These are phyloP conservation scores for Calameuta idolon DNA, from an alignment of 2,888 invertebrate genomes.

Conservation along the genomic window DNA sequence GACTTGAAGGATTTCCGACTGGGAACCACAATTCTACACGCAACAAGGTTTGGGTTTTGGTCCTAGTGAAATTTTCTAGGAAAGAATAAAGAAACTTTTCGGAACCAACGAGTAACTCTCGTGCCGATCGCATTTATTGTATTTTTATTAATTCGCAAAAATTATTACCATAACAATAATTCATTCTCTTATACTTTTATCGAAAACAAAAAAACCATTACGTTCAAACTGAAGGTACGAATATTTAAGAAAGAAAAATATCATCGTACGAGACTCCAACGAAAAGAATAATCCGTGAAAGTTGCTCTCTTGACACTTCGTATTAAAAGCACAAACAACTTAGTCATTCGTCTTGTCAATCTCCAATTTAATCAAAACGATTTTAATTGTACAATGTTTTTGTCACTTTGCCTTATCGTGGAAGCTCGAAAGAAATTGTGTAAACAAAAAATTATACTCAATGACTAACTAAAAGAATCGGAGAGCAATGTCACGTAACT, in stretches of 20 bases:
- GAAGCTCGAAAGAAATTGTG: not conserved
- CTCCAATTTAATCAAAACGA: not conserved
- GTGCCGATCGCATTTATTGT: no score
- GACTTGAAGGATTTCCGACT: not conserved
- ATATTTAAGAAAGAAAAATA: not conserved
- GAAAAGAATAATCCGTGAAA: not conserved
- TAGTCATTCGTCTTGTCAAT: not conserved
- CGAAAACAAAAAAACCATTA: no score
- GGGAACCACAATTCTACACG: not conserved
- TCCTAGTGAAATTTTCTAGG: not conserved
- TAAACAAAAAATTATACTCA: not conserved
- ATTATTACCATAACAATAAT: no score
- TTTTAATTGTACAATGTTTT: not conserved
- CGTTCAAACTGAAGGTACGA: not conserved
- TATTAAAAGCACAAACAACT: not conserved
- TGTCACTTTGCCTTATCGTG: not conserved
- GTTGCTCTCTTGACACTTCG: not conserved
- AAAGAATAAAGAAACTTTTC: not conserved
- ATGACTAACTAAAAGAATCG: not conserved
- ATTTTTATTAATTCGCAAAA: no score
- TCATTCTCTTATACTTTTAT: no score
- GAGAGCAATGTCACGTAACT: not conserved
- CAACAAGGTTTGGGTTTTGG: not conserved
- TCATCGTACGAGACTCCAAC: not conserved
- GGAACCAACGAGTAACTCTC: no score